These are phyloP conservation scores for Allophyes oxyacanthae DNA, from an alignment of 2,888 invertebrate genomes.

Conservation along the genomic window DNA sequence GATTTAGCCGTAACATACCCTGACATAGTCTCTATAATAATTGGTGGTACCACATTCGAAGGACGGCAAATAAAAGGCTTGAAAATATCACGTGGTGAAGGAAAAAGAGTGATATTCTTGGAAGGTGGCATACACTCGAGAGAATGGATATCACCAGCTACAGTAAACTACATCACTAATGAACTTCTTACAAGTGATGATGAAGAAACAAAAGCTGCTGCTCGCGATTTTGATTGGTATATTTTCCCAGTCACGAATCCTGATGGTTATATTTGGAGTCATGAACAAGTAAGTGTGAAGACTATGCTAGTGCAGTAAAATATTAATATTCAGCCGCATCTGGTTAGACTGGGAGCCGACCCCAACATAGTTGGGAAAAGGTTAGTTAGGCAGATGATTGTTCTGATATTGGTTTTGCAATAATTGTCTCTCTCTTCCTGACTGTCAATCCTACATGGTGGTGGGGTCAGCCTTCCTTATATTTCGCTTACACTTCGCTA, in stretches of 20 bases:
- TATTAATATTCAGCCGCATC: too few relatives aligned
- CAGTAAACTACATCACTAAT: constrained; percentile 91
- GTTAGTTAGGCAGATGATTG: too few relatives aligned
- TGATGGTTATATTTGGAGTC: constrained; percentile 92
- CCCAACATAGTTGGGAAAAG: too few relatives aligned
- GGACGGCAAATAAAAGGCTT: constrained; percentile 81
- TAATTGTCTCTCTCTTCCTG: too few relatives aligned
- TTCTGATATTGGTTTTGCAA: too few relatives aligned
- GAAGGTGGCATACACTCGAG: constrained; percentile 92
- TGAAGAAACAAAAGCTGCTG: constrained; percentile 84
- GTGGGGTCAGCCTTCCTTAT: too few relatives aligned
- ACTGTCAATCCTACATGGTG: too few relatives aligned
- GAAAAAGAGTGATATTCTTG: constrained; percentile 70
- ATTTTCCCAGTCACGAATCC: constrained; percentile 93
- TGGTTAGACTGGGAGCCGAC: too few relatives aligned
- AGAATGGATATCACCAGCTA: constrained; percentile 93
- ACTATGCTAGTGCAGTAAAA: too few relatives aligned
- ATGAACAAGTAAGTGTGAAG: constrained; percentile 86
- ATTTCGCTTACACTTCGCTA: too few relatives aligned
- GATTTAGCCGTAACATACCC: constrained; percentile 82
- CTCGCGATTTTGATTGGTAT: constrained; percentile 92
- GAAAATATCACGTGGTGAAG: constrained; percentile 71
- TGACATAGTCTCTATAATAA: constrained; percentile 76
- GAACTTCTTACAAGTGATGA: constrained; percentile 90
- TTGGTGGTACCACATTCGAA: constrained; percentile 81